Conservation (phyloP, 2,888 invertebrate species). For the Lasioglossum pauxillum region DNA sequence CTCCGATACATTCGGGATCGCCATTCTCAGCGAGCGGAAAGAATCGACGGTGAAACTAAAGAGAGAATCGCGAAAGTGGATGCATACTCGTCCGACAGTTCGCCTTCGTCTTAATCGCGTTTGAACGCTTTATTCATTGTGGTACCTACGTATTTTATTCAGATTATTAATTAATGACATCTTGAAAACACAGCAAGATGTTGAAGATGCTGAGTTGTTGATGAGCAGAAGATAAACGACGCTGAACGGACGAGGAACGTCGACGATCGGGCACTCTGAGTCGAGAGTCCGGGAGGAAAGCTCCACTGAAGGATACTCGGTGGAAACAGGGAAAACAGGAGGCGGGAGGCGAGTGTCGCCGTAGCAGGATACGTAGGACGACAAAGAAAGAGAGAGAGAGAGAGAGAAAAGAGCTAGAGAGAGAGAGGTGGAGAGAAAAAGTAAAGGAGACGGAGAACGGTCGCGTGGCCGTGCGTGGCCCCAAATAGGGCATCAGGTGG, state of each 20-base stretch:
- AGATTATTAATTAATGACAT: neutral
- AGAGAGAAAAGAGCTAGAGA: neutral
- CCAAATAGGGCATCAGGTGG: constrained; percentile 83
- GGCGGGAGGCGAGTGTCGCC: constrained; percentile 7
- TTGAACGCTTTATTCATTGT: neutral
- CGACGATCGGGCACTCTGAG: neutral
- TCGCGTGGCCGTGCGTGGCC: constrained; percentile 81
- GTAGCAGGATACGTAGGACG: constrained; percentile 8
- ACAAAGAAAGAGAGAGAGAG: constrained; percentile 6
- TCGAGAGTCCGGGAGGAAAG: neutral
- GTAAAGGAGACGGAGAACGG: constrained; percentile 62
- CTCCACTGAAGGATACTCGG: neutral
- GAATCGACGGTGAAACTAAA: neutral
- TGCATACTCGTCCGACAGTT: neutral
- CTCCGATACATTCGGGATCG: neutral
- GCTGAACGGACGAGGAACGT: neutral
- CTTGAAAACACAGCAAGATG: neutral
- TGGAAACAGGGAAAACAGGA: neutral
- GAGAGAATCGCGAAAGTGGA: neutral
- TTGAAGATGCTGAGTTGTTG: neutral
- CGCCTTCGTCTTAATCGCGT: neutral
- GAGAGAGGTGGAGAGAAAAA: neutral
- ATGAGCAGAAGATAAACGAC: neutral
- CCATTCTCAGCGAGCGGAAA: neutral
- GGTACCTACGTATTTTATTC: neutral